Evolutionary conservation across 2,797 vertebrate species (phyloP).

Genomic region (Mormyrus proboscirostris): DNA sequence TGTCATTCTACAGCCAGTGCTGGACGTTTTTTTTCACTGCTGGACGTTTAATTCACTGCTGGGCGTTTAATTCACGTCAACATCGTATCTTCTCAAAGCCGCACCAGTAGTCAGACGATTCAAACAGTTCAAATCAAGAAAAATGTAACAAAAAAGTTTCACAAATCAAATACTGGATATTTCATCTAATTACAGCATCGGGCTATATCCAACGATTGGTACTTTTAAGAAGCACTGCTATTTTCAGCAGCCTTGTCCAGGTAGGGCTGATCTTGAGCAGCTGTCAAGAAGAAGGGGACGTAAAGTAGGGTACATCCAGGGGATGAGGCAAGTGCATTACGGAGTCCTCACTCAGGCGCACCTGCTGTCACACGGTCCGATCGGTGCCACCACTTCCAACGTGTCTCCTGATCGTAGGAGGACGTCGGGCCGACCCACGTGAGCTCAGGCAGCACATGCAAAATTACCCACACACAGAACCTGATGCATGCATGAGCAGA

Average conservation of each 20-base stretch:
- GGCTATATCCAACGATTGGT: neutral
- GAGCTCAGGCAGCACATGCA: neutral
- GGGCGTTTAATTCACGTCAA: neutral
- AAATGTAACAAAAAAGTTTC: neutral
- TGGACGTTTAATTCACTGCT: neutral
- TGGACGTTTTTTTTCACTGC: neutral
- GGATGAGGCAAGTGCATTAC: neutral
- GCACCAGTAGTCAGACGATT: neutral
- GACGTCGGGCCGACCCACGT: neutral
- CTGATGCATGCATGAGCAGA: neutral
- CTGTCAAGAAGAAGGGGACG: neutral
- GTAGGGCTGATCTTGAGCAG: neutral
- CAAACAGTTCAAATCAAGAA: neutral
- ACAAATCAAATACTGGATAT: neutral
- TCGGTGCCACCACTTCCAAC: neutral
- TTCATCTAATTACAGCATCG: neutral
- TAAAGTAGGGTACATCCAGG: neutral
- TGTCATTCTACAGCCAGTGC: neutral
- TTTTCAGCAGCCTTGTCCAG: neutral
- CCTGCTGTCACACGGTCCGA: neutral
- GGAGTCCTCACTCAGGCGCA: neutral
- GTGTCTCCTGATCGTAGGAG: conserved; percentile 2
- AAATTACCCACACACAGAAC: neutral
- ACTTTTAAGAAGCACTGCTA: neutral
- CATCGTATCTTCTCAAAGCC: neutral